A percentile compares a stretch with the other conserved stretches of the same genome.
Evolutionary conservation across 2,113 vertebrate genomes (phyloP).

Genomic region (Myiozetetes cayanensis): DNA sequence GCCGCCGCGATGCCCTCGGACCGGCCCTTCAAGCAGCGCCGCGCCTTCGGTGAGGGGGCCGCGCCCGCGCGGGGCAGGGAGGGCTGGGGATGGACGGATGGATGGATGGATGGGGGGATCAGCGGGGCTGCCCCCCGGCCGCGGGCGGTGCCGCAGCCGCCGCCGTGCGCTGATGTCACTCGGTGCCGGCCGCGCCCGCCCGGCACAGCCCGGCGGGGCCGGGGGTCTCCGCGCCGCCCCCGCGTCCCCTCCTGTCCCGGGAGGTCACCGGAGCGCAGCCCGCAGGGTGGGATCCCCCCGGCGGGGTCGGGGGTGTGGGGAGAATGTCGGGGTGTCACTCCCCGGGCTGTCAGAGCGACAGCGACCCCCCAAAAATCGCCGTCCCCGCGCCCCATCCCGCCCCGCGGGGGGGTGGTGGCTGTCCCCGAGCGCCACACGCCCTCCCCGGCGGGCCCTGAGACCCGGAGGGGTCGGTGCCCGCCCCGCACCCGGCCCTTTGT

Average conservation of each 20-base stretch:
- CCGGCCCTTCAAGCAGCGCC: slow-evolving; percentile 89
- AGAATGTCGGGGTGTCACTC: neutral
- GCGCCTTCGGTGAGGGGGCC: slow-evolving; percentile 85
- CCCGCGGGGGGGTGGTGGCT: neutral
- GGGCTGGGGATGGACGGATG: no score
- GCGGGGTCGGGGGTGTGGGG: no score
- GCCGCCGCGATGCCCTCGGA: neutral
- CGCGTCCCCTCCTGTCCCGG: neutral
- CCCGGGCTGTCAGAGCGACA: neutral
- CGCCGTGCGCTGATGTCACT: no score
- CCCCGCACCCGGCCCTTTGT: rapidly evolving
- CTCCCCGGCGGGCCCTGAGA: neutral
- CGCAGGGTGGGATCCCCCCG: no score
- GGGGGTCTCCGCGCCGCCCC: neutral
- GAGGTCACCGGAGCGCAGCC: rapidly evolving
- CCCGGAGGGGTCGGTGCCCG: rapidly evolving
- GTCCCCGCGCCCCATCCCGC: rapidly evolving
- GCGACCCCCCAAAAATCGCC: neutral
- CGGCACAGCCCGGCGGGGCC: neutral
- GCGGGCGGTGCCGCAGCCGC: no score
- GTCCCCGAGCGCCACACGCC: neutral
- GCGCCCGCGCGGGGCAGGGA: no score
- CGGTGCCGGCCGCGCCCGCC: no score
- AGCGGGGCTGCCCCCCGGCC: neutral
- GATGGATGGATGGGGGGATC: neutral